phyloP scores from a whole-genome alignment of 2,113 vertebrate species.

The Bettongia penicillata region DNA sequence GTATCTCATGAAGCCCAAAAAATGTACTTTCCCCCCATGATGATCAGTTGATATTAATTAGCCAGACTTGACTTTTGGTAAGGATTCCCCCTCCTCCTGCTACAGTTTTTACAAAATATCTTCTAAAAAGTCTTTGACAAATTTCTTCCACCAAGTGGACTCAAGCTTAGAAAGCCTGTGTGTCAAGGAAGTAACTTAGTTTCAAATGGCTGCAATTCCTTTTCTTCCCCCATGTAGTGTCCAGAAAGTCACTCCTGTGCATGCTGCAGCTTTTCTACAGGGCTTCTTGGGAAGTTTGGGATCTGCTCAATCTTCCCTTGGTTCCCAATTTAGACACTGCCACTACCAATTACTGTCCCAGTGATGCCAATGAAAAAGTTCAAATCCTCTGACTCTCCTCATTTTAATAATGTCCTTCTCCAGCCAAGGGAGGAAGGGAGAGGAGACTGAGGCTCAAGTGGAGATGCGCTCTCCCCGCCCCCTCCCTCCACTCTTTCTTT shows the following conservation, averaged over 20 bases:
- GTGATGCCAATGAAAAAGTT: background rate
- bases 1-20: background rate
- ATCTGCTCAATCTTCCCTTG: background rate
- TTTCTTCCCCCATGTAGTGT: background rate
- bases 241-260: background rate
- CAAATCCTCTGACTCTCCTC: background rate
- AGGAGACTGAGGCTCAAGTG: background rate
- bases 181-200: background rate
- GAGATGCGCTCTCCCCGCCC: background rate
- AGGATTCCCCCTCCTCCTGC: background rate
- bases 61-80: background rate
- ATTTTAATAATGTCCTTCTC: background rate
- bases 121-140: background rate
- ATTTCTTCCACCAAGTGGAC: background rate
- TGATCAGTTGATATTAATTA: background rate
- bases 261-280: background rate
- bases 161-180: background rate
- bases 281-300: background rate
- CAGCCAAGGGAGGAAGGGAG: background rate
- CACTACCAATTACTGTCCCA: background rate
- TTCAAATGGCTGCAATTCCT: background rate
- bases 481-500: background rate
- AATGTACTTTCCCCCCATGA: background rate
- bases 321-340: background rate
- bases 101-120: background rate